Evolutionary conservation across 2,113 vertebrate species (phyloP).

Genomic region (Urocynchramus pylzowi): DNA sequence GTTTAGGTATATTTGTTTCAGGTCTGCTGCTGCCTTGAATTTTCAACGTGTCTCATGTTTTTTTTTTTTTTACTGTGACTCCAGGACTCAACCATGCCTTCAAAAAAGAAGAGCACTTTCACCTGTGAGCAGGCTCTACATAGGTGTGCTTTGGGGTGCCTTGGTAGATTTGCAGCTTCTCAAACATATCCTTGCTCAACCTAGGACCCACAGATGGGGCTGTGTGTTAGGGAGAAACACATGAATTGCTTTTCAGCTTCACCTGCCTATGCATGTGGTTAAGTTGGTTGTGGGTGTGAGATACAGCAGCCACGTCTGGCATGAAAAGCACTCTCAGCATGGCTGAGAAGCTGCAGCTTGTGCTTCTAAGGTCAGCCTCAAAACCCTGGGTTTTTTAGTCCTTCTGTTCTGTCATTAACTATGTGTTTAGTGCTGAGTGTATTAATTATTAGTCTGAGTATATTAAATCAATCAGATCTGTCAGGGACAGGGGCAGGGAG

Average conservation of each 20-base stretch:
- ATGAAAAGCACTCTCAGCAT: not conserved
- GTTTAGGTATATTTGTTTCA: not conserved
- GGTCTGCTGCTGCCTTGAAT: not conserved
- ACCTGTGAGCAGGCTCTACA: not conserved
- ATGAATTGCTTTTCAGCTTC: not conserved
- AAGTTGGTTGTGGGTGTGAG: not conserved
- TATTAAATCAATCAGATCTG: not conserved
- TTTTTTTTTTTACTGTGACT: not conserved
- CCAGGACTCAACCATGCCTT: not conserved
- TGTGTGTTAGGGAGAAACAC: not conserved
- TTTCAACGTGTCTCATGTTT: not conserved
- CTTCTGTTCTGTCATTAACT: not conserved
- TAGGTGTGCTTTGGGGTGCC: rapidly evolving
- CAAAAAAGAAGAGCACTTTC: not conserved
- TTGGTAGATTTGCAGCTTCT: not conserved
- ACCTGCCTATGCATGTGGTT: rapidly evolving
- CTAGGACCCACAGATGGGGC: not conserved
- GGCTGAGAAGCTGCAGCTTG: not conserved
- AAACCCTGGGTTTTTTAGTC: not conserved
- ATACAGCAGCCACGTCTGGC: rapidly evolving
- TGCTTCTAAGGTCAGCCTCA: not conserved
- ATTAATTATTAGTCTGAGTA: not conserved
- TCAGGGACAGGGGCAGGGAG: not conserved
- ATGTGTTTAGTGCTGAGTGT: not conserved
- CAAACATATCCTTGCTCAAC: not conserved